These are phyloP conservation scores for Nasonia giraulti DNA, from an alignment of 1,140 invertebrate genomes.

Conservation along the genomic window DNA sequence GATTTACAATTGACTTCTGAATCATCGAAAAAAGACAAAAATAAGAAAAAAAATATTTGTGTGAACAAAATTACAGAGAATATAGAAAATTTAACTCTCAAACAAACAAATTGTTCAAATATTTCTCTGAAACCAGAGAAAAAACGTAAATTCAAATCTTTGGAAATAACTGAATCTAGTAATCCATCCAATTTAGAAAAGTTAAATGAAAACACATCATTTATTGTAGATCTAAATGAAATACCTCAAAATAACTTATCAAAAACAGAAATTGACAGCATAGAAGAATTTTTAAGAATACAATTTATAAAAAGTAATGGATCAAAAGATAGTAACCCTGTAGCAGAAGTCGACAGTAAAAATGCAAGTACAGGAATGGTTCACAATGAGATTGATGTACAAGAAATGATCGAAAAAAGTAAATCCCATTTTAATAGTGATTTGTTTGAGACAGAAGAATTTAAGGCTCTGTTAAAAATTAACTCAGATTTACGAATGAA, in stretches of 20 bases:
- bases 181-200: conserved; percentile 55
- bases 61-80: background rate
- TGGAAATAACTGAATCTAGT: conserved; percentile 49
- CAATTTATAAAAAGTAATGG: background rate
- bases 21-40: conserved; percentile 1
- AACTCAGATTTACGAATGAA: conserved; percentile 21
- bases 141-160: conserved; percentile 41
- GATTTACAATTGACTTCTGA: background rate
- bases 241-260: conserved; percentile 47
- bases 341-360: background rate
- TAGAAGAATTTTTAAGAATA: conserved; percentile 49
- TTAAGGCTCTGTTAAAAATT: conserved; percentile 38
- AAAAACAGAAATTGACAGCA: conserved; percentile 38
- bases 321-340: background rate
- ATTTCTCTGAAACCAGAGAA: background rate
- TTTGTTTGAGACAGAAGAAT: conserved; percentile 43
- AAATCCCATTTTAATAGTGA: conserved; percentile 17
- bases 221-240: conserved; percentile 57
- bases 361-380: background rate
- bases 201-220: conserved; percentile 55
- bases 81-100: background rate
- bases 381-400: conserved; percentile 32
- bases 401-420: conserved; percentile 47
- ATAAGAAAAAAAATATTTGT: conserved; percentile 22
- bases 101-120: background rate